Evolutionary conservation across 2,113 vertebrate species (phyloP).

Genomic region (Apodemus speciosus): DNA sequence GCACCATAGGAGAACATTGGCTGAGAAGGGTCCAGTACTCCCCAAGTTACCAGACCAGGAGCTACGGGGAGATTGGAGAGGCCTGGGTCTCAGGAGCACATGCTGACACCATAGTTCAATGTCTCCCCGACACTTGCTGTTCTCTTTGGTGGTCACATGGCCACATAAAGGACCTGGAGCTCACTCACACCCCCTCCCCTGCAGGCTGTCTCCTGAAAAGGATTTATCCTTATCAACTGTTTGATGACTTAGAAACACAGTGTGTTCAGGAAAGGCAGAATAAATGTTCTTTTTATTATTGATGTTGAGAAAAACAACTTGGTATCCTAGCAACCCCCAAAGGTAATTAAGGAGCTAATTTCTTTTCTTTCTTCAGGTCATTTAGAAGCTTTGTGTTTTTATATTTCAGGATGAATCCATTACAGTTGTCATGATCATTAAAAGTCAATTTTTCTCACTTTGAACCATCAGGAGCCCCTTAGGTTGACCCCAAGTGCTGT

Average conservation of each 20-base stretch:
- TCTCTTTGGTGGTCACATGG: neutral
- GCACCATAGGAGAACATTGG: neutral
- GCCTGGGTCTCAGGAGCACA: neutral
- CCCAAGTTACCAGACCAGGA: neutral
- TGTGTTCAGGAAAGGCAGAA: conserved; percentile 25
- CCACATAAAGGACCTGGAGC: neutral
- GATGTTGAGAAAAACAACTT: conserved; percentile 43
- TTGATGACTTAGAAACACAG: conserved; percentile 46
- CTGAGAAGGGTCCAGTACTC: neutral
- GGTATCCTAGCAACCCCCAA: conserved; percentile 32
- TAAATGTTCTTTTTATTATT: conserved; percentile 58
- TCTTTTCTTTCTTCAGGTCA: neutral
- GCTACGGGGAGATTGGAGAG: neutral
- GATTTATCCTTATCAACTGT: conserved; percentile 8
- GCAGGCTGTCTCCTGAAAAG: conserved; percentile 12
- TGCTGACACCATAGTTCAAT: neutral
- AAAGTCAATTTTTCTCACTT: neutral
- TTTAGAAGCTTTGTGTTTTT: neutral
- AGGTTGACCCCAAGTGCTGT: neutral
- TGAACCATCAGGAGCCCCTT: neutral
- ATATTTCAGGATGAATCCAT: neutral
- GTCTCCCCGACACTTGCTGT: neutral
- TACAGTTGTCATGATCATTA: neutral
- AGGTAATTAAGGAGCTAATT: conserved; percentile 17
- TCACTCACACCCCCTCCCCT: neutral